These are phyloP conservation scores for Poecile atricapillus DNA, from an alignment of 2,113 vertebrate genomes.

Conservation along the genomic window DNA sequence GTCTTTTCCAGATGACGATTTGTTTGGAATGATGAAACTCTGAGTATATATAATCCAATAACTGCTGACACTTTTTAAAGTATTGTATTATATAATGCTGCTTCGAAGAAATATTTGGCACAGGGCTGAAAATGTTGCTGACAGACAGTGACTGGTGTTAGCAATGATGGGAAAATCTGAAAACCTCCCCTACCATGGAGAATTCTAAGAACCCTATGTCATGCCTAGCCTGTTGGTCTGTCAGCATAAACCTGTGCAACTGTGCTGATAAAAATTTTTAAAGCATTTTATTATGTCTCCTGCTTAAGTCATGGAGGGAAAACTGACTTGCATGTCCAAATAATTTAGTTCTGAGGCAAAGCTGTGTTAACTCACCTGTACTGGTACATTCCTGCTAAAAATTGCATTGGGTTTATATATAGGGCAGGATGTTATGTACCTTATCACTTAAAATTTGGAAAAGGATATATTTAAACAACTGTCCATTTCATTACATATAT, in stretches of 20 bases:
- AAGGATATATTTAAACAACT: neutral
- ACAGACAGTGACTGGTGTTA: neutral
- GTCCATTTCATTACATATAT: neutral
- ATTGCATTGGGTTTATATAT: neutral
- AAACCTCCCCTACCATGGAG: neutral
- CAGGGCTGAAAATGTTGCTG: neutral
- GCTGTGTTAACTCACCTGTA: neutral
- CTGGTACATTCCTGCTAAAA: neutral
- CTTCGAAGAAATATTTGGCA: neutral
- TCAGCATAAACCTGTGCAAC: neutral
- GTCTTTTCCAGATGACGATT: neutral
- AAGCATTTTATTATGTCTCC: neutral
- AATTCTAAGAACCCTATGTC: neutral
- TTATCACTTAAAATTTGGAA: neutral
- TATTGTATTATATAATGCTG: neutral
- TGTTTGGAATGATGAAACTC: neutral
- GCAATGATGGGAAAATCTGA: neutral
- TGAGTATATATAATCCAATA: neutral
- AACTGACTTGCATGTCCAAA: neutral
- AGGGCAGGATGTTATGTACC: neutral
- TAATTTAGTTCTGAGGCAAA: slow-evolving; percentile 14
- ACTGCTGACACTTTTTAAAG: neutral
- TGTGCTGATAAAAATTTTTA: slow-evolving; percentile 1
- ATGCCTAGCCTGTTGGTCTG: neutral
- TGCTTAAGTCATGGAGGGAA: neutral